Base-by-base conservation (phyloP, 1,140 invertebrate genomes). In the Palaemon carinicauda region DNA sequence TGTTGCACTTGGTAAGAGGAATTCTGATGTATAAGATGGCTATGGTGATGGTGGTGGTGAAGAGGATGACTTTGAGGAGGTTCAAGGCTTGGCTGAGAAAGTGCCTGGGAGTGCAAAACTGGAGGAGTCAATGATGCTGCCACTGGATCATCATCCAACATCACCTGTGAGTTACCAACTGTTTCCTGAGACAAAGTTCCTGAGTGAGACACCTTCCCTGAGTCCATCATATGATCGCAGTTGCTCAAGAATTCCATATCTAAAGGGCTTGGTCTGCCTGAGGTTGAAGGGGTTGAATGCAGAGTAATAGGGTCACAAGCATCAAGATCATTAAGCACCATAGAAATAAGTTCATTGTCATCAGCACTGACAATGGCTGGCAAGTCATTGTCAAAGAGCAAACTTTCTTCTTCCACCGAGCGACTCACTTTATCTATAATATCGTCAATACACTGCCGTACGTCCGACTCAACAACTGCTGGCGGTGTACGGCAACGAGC, bases 291-390 rank as follows among this genome's bases (percentile, higher is more conserved):
- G 33, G 86, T 87, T 19, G 89, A 89, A 27, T 88, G 82, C 41
- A 88, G 82, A 52, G 87, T 52, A 29, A 84, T 85, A n/a, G 89
- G 73, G 53, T 89, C 89, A 82, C 85, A 89, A 17, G 53, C 88
- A 86, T 87, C 89, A 27, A 89, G 79, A 74, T 89, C 89, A 65
- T 89, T 89, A 29, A 89, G 82, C 53, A 89, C 87, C 89, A 89
- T 87, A 29, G 89, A 89, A 69, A 89, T 89, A 27, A 89, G 75
- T 82, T 89, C 89, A 88, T 87, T 89, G 82, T 89, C 89, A 60
- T 86, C 87, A 51, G 82, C 73, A 78, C 80, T 89, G 51, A 89
- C 88, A 65, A 89, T 89, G 41, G 82, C 80, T n/a, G 89, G 83
- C 50, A 89, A 69, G 52, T 89, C 88, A 29, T 77, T 84, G 21